These are phyloP conservation scores for Salvator merianae DNA, from an alignment of 2,113 vertebrate species.

Conservation along the genomic window DNA sequence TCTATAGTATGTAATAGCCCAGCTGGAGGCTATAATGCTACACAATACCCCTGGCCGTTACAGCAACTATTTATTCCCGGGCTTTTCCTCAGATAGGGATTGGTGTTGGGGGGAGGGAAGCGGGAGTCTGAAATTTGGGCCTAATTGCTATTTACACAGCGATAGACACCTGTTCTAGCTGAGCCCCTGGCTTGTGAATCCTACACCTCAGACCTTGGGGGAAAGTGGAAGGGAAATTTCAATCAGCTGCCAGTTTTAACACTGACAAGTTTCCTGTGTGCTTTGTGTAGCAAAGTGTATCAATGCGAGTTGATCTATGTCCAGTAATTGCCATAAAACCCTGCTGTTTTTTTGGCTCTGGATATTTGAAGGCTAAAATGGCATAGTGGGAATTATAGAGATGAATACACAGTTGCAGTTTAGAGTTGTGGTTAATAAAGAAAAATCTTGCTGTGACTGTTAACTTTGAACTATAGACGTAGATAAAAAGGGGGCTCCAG, in stretches of 20 bases:
- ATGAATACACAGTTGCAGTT: constrained; percentile 10
- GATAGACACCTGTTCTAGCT: constrained; percentile 89
- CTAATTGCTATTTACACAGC: constrained; percentile 94
- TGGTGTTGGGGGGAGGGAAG: constrained; percentile 49
- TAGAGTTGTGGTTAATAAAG: neutral
- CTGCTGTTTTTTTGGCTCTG: constrained; percentile 22
- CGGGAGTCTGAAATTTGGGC: constrained; percentile 88
- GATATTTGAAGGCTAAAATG: constrained; percentile 66
- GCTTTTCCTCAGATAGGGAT: constrained; percentile 88
- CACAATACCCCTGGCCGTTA: constrained; percentile 86
- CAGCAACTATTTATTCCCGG: constrained; percentile 88
- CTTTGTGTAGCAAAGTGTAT: constrained; percentile 64
- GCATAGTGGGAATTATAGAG: constrained; percentile 52
- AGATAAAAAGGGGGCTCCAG: neutral
- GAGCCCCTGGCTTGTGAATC: constrained; percentile 85
- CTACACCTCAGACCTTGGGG: constrained; percentile 94
- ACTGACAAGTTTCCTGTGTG: constrained; percentile 59
- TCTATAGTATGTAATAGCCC: constrained; percentile 89
- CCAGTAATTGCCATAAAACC: constrained; percentile 58
- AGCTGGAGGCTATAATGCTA: constrained; percentile 86
- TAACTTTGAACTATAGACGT: neutral
- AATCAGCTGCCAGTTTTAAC: constrained; percentile 82
- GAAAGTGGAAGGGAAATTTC: constrained; percentile 84
- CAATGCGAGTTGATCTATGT: constrained; percentile 47
- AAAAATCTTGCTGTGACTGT: constrained; percentile 41